Evolutionary conservation across 2,888 invertebrate species (phyloP).

Genomic region (Dendrolimus houi): DNA sequence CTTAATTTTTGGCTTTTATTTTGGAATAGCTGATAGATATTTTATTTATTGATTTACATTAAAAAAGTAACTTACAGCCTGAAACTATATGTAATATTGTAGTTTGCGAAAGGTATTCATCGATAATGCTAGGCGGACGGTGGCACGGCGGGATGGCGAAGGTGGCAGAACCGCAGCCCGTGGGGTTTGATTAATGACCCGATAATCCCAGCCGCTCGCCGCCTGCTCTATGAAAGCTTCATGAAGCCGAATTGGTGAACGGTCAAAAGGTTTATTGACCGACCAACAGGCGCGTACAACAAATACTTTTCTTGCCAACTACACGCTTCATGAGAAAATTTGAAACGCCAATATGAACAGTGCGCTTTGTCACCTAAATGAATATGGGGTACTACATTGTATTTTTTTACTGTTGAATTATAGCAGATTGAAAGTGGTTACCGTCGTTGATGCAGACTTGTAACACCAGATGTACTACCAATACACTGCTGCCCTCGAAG

Average conservation of each 20-base stretch:
- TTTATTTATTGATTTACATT: background rate
- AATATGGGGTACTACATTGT: no score
- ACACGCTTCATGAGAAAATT: no score
- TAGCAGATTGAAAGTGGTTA: no score
- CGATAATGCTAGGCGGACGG: slow-evolving; percentile 22
- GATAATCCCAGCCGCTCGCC: slow-evolving; percentile 61
- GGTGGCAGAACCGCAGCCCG: slow-evolving; percentile 25
- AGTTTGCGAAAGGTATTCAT: slow-evolving; percentile 12
- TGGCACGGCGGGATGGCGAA: slow-evolving; percentile 15
- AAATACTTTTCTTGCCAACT: slow-evolving; percentile 11
- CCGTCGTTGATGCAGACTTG: no score
- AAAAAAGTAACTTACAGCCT: background rate
- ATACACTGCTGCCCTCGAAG: no score
- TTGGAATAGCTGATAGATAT: background rate
- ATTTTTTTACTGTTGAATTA: no score
- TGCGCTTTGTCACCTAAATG: no score
- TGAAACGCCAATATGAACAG: no score
- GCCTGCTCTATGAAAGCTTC: slow-evolving; percentile 62
- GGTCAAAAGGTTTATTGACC: slow-evolving; percentile 75
- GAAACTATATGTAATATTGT: background rate
- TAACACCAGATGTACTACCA: no score
- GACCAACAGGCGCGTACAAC: slow-evolving; percentile 41
- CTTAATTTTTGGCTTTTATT: background rate
- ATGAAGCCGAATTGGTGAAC: slow-evolving; percentile 74
- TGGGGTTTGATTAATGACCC: slow-evolving; percentile 70